Evolutionary conservation across 2,888 invertebrate species (phyloP).

Genomic region (Odontocolon sp.): DNA sequence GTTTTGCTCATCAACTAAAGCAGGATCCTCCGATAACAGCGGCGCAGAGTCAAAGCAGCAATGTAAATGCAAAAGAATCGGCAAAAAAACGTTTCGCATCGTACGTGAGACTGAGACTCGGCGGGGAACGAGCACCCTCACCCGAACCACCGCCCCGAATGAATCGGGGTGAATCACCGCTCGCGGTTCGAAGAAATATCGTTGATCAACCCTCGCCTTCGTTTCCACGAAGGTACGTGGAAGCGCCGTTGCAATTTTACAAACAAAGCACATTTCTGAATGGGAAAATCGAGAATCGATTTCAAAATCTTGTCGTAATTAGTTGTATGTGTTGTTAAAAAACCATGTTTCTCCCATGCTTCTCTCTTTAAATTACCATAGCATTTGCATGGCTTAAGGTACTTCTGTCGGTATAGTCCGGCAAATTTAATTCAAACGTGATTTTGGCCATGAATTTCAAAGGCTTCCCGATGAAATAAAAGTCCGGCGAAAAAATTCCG

Average conservation of each 20-base stretch:
- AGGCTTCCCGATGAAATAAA: too few species aligned
- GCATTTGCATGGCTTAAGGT: too few species aligned
- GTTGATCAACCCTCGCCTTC: slow-evolving; percentile 82
- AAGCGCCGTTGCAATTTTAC: neutral
- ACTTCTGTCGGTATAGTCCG: too few species aligned
- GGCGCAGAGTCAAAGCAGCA: slow-evolving; percentile 66
- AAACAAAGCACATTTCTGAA: too few species aligned
- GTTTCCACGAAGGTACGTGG: slow-evolving; percentile 77
- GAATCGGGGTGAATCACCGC: slow-evolving; percentile 81
- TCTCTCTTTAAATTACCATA: too few species aligned
- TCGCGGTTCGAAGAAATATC: slow-evolving; percentile 84
- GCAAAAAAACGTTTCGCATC: slow-evolving; percentile 90
- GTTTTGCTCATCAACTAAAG: slow-evolving; percentile 77
- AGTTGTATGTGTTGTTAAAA: neutral
- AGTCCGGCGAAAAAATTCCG: too few species aligned
- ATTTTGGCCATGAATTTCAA: too few species aligned
- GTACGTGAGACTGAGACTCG: slow-evolving; percentile 90
- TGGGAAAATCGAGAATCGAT: too few species aligned
- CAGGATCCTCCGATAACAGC: slow-evolving; percentile 73
- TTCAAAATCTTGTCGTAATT: too few species aligned
- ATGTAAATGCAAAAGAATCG: slow-evolving; percentile 75
- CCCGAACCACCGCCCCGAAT: slow-evolving; percentile 79
- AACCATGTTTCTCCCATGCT: too few species aligned
- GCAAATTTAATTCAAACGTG: too few species aligned
- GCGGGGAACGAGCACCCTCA: slow-evolving; percentile 81